phyloP scores from a whole-genome alignment of 2,888 invertebrate genomes.

The Drosophila percnosoma region DNA sequence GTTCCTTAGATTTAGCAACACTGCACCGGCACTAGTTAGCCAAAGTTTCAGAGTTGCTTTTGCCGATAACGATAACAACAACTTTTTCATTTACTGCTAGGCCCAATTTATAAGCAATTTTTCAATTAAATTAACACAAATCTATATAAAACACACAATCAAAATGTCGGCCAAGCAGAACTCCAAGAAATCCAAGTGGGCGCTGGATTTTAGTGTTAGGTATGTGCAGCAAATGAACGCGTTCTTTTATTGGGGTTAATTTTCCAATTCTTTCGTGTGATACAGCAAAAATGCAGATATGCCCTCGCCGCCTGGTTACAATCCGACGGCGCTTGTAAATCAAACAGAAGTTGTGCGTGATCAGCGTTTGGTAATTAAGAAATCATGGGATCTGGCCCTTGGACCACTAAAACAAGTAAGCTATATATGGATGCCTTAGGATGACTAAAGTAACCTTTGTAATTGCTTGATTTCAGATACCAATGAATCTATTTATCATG shows the following conservation, averaged over 20 bases:
- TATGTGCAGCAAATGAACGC: conserved; percentile 73
- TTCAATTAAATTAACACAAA: conserved; percentile 46
- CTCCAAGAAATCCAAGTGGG: conserved; percentile 87
- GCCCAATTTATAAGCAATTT: conserved; percentile 53
- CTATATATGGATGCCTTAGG: not conserved
- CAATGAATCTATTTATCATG: conserved; percentile 99
- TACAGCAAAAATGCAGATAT: conserved; percentile 86
- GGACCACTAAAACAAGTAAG: conserved; percentile 95
- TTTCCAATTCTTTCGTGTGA: conserved; percentile 9
- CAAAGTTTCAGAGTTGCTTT: conserved; percentile 34
- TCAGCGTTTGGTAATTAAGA: conserved; percentile 94
- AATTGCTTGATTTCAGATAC: conserved; percentile 85
- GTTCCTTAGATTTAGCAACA: conserved; percentile 7
- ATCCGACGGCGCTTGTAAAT: conserved; percentile 89
- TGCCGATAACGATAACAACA: conserved; percentile 43
- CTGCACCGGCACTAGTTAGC: not conserved
- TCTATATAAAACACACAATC: conserved; percentile 9
- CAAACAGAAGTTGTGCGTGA: conserved; percentile 93
- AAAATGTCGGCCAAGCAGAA: conserved; percentile 83
- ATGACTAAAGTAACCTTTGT: not conserved
- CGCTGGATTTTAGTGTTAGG: conserved; percentile 88
- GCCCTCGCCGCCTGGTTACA: conserved; percentile 94
- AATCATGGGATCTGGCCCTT: conserved; percentile 98
- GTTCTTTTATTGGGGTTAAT: conserved; percentile 3
- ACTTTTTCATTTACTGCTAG: conserved; percentile 17